Base-by-base conservation (phyloP, 1,140 invertebrate genomes). In the Cardiocondyla obscurior region DNA sequence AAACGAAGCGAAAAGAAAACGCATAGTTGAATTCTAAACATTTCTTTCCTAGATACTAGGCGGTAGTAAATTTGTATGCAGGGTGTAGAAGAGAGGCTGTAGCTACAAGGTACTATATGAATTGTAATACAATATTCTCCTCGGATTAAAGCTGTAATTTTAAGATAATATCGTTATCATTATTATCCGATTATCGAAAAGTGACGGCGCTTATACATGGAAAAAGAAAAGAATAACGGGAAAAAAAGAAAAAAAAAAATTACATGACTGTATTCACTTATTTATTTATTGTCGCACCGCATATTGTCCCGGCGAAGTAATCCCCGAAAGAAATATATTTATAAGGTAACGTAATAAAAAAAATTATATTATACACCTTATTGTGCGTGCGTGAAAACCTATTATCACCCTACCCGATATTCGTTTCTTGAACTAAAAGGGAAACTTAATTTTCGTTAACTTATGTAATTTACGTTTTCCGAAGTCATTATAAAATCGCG, bases 81-180 rank as follows among this genome's bases (percentile, higher is more conserved):
- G 79, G 82, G 57, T 88, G 83, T 88, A 90, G 85, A 91, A 90
- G 85, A 91, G 83, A 92, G 65, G 82, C 86, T 90, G 83, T 92
- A 90, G 83, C 72, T 91, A 77, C 64, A 57, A 89, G 60, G 67
- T 89, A 86, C 19, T 77, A 81, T 76, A 81, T 84, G 76, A 30
- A 81, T 81, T 84, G 62, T 81, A 57, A 87, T 87, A 87, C 12
- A 84, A 82, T 44, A 53, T 44, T 30, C 53, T 36, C 19, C 46
- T 22, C 70, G 36, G 44, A 79, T 81, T 82, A 65, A 70, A 64
- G 55, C 19, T 86, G 30, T 77, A 84, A 49, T 82, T 82, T 83
- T 86, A 84, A 82, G 62, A 88, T 82, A 19, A 87, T 83, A n/a
- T 83, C 65, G 77, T 85, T 84, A 88, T 81, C 83, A 89, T 87